Base-by-base conservation (phyloP, 2,888 invertebrate genomes). In the Hypselothyrea guttata region DNA sequence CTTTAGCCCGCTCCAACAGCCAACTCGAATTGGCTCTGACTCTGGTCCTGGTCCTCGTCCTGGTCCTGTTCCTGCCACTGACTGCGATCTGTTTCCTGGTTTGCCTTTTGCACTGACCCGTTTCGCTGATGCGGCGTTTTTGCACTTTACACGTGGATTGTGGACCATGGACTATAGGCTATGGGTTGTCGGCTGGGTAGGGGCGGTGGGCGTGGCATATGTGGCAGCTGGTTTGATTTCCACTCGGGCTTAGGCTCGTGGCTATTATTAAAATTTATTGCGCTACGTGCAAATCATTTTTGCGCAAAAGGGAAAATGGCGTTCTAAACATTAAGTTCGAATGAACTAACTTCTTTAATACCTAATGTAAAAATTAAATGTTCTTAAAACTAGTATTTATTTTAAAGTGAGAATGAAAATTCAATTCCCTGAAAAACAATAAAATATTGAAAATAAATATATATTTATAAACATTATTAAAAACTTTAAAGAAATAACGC, bases 261-360 rank as follows among this genome's bases (percentile, higher is more conserved):
- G 64, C 56, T 68, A 66, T 74, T 77, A 79, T 62, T 53, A 59
- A 65, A 79, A 75, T 79, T 78, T 70, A 83, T 83, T 70, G 70
- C 63, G 70, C 79, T 58, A 70, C 49, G 51, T 70, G 69, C 51
- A 44, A 64, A 63, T 63, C 47, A 59, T 68, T 75, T 52, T 53
- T 56, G 38, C 37, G 5, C 3, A 13, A 3, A 28, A 28, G 8
- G 11, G n/a, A n/a, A n/a, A n/a, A n/a, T n/a, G n/a, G n/a, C n/a
- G n/a, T n/a, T n/a, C n/a, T n/a, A n/a, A n/a, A n/a, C n/a, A n/a
- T n/a, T n/a, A n/a, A n/a, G n/a, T n/a, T n/a, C n/a, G n/a, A n/a
- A n/a, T n/a, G n/a, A n/a, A n/a, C n/a, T n/a, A n/a, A n/a, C n/a
- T n/a, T n/a, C n/a, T n/a, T n/a, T n/a, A n/a, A n/a, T n/a, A n/a